phyloP scores from a whole-genome alignment of 2,888 invertebrate genomes.

The Platypus cylindrus region DNA sequence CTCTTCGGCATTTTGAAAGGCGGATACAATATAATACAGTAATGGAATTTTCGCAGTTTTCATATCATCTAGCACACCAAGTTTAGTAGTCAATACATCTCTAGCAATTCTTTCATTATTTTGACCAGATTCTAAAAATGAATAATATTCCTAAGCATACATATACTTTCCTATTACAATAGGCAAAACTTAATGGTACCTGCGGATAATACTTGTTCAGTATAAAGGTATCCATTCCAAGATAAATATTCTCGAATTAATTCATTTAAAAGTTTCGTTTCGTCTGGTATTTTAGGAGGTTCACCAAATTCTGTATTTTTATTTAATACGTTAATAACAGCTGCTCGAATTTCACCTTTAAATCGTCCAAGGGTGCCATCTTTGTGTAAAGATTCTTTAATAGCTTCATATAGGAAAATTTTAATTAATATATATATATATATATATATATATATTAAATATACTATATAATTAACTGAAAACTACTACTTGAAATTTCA shows the following conservation, averaged over 20 bases:
- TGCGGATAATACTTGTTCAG: slow-evolving; percentile 34
- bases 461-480: too few species aligned
- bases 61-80: slow-evolving; percentile 33
- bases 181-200: slow-evolving; percentile 20
- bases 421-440: slow-evolving; percentile 1
- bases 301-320: slow-evolving; percentile 23
- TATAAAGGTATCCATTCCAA: slow-evolving; percentile 59
- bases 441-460: slow-evolving; percentile 1
- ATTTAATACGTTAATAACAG: slow-evolving; percentile 33
- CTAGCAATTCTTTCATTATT: slow-evolving; percentile 25
- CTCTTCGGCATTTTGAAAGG: slow-evolving; percentile 30
- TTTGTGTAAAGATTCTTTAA: slow-evolving; percentile 31
- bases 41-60: slow-evolving; percentile 33
- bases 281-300: slow-evolving; percentile 30
- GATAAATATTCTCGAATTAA: slow-evolving; percentile 53
- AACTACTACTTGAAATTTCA: too few species aligned
- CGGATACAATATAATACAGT: slow-evolving; percentile 32
- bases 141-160: slow-evolving; percentile 2
- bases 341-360: slow-evolving; percentile 32
- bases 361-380: slow-evolving; percentile 32
- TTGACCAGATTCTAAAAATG: slow-evolving; percentile 29
- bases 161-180: neutral
- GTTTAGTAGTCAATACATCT: slow-evolving; percentile 30
- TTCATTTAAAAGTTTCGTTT: slow-evolving; percentile 47
- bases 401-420: slow-evolving; percentile 22